Conservation (phyloP, 2,113 vertebrate species). For the Gavialis gangeticus region DNA sequence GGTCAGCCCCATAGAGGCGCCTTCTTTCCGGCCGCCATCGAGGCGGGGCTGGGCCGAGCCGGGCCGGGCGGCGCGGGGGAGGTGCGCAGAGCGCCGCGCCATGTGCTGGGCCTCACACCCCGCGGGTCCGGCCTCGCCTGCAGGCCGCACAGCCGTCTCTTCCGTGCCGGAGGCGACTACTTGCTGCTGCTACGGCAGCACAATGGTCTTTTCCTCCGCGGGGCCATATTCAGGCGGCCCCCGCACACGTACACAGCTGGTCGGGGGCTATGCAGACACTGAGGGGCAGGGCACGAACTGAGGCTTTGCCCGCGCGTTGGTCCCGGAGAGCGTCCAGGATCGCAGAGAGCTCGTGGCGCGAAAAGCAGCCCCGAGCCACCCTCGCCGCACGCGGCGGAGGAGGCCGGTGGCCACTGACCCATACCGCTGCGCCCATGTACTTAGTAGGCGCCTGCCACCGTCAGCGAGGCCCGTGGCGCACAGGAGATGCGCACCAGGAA, state of each 20-base stretch:
- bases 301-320: no score
- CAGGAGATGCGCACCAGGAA: rapidly evolving
- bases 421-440: no score
- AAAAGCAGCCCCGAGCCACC: no score
- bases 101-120: constrained; percentile 54
- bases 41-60: neutral
- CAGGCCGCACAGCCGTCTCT: rapidly evolving
- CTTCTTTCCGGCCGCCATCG: neutral
- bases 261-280: neutral
- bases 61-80: neutral
- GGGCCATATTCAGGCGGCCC: neutral
- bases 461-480: neutral
- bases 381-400: no score
- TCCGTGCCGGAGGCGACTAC: neutral
- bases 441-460: no score
- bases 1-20: constrained; percentile 24
- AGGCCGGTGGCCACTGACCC: no score
- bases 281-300: neutral
- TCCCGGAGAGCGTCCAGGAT: no score
- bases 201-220: neutral
- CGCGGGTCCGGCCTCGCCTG: neutral
- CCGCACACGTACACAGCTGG: neutral
- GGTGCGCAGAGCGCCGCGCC: neutral
- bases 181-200: neutral
- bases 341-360: no score